These are phyloP conservation scores for Zosterops hypoxanthus DNA, from an alignment of 2,113 vertebrate species.

Conservation along the genomic window DNA sequence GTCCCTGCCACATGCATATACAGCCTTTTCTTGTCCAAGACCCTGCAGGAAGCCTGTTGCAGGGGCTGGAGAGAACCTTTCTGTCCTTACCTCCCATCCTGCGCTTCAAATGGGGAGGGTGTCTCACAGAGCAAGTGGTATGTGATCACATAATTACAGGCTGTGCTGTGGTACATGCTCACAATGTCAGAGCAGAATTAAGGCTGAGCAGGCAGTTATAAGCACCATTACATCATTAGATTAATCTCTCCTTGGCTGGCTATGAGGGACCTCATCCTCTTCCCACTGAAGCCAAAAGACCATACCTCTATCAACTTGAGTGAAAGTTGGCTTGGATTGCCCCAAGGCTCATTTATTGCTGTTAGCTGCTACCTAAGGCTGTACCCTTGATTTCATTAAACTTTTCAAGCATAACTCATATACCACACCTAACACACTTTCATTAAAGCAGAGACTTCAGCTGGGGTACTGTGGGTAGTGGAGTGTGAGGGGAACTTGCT, in stretches of 20 bases:
- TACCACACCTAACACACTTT: constrained; percentile 34
- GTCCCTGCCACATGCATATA: not conserved
- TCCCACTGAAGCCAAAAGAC: constrained; percentile 22
- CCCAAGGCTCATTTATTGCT: constrained; percentile 3
- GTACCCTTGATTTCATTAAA: not conserved
- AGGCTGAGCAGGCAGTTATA: constrained; percentile 45
- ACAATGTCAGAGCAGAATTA: constrained; percentile 12
- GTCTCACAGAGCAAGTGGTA: not conserved
- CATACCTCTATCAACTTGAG: not conserved
- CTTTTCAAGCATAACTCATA: not conserved
- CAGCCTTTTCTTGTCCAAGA: not conserved
- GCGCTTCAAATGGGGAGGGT: fast-evolving
- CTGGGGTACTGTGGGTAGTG: not conserved
- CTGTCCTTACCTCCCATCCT: not conserved
- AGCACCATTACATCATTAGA: constrained; percentile 45
- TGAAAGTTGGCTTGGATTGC: not conserved
- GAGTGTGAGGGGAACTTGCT: constrained; percentile 35
- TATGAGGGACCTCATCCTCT: constrained; percentile 10
- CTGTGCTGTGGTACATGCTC: not conserved
- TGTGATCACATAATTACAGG: constrained; percentile 31
- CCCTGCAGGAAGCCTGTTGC: not conserved
- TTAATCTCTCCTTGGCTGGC: constrained; percentile 40
- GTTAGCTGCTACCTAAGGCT: not conserved
- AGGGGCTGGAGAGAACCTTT: not conserved
- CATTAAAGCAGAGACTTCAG: constrained; percentile 25